Evolutionary conservation across 1,140 invertebrate species (phyloP), one percentile per base, ranked within the genome.

Genomic region (Olivierus martensii): DNA sequence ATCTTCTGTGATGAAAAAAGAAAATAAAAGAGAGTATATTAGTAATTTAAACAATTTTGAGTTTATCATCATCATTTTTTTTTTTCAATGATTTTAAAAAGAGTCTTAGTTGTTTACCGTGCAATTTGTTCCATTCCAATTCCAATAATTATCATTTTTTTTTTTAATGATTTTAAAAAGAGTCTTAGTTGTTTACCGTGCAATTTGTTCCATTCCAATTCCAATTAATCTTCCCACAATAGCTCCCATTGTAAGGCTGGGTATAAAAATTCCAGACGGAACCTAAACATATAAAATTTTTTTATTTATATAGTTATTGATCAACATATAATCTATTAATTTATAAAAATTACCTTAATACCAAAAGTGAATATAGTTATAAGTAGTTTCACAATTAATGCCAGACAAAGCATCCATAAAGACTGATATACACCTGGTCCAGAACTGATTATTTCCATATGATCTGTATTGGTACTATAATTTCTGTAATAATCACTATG

Each of bases 191-290:
- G n/a, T 28, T 28, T 28, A 28, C 28, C 4, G 82, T 1, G 90
- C 86, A 52, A 94, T 73, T 71, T 95, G 87, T 68, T 99, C 93
- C 73, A 98, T 83, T 65, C 81, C 86, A 59, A 99, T 92, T 21
- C 95, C 95, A 41, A 98, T 83, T 35, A 99, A 89, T 22, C 95
- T 75, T 0, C 95, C 95, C 52, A 90, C 82, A 52, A 98, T 97
- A 17, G 94, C 91, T 2, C 95, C 95, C 60, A 80, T 77, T 42
- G 64, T 83, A 3, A 94, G 69, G 46, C 84, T 89, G 0, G 90
- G 90, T 61, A 94, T 93, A 69, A 93, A 94, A 3, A 94, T 71
- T 51, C 90, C 90, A 50, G 67, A 87, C 81, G 18, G 90, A 43
- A 43, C 21, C 28, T 28, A 28, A 28, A 28, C 9, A n/a, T n/a